Percentiles rank a stretch among this genome's conserved stretches.
Evolutionary conservation across 2,113 vertebrate species (phyloP).

Genomic region (Macaca nemestrina): DNA sequence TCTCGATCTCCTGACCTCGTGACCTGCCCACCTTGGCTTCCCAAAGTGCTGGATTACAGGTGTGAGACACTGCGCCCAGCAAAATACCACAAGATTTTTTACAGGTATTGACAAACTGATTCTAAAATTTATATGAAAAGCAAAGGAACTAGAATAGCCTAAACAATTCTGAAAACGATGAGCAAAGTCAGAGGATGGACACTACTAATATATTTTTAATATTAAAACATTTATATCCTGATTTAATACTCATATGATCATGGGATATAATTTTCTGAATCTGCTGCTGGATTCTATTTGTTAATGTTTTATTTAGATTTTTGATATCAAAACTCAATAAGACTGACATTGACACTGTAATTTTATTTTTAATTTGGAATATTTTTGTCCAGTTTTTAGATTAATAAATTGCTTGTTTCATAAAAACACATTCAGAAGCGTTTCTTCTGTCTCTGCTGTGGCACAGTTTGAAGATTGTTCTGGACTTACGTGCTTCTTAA

Average conservation of each 20-base stretch:
- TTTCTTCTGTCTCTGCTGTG: not conserved
- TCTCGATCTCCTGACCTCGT: too few species aligned
- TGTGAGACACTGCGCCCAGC: too few species aligned
- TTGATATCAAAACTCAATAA: not conserved
- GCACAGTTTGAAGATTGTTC: not conserved
- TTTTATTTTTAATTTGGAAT: not conserved
- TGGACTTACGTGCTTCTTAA: accelerated
- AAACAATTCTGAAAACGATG: too few species aligned
- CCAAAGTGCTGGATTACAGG: too few species aligned
- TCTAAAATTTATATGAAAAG: too few species aligned
- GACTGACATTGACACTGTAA: not conserved
- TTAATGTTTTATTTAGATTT: not conserved
- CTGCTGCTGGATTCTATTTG: not conserved
- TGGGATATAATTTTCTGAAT: not conserved
- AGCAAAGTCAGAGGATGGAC: too few species aligned
- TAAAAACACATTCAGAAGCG: not conserved
- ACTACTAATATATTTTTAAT: not conserved
- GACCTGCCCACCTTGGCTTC: too few species aligned
- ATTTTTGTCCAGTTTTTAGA: not conserved
- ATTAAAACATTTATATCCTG: not conserved
- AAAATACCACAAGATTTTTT: too few species aligned
- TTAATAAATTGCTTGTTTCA: not conserved
- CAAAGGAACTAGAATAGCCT: too few species aligned
- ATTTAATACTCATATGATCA: not conserved
- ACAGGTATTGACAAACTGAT: too few species aligned